Evolutionary conservation across 2,888 invertebrate genomes (phyloP), one percentile per base, ranked within the genome.

Genomic region (Epiblema foenella): DNA sequence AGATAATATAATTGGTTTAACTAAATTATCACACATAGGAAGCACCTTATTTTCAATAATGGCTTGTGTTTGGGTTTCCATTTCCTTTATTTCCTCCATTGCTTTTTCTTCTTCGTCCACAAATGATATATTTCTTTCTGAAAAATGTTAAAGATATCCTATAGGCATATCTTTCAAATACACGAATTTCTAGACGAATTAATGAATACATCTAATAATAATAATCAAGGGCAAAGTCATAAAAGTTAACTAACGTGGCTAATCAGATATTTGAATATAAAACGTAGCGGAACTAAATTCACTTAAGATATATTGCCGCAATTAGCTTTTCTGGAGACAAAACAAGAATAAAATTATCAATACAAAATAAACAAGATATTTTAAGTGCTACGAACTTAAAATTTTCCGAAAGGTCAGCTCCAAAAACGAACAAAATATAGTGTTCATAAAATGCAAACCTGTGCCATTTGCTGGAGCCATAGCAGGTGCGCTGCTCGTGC

Each of bases 401-500:
- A 46, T 29, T 7, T 62, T 46, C 17, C 18, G 11, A 33, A 62
- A 62, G 29, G 49, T 62, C 59, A 62, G 49, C 17, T 51, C 5
- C 24, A 52, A 63, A 62, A 37, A 51, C 37, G 18, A 63, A 63
- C 20, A 52, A 52, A 51, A 51, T n/a, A 64, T n/a, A 64, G 20
- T 18, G n/a, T 17, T 20, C 18, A n/a, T 18, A 29, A 18, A 52
- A 54, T 33, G 11, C 51, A 78, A 87, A 90, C 89, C 88, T 86
- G 88, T 85, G 76, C 83, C 81, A 78, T 83, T 85, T 66, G 81
- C 75, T 54, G 85, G 80, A 58, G 81, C 74, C 81, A 87, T 85
- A 74, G 83, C 89, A 80, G 87, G 88, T 80, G 88, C 83, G 85
- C 93, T 93, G 87, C 90, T 91, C 64, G 91, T 91, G 86, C 93